phyloP scores from a whole-genome alignment of 1,140 invertebrate species.

The Polyergus mexicanus region DNA sequence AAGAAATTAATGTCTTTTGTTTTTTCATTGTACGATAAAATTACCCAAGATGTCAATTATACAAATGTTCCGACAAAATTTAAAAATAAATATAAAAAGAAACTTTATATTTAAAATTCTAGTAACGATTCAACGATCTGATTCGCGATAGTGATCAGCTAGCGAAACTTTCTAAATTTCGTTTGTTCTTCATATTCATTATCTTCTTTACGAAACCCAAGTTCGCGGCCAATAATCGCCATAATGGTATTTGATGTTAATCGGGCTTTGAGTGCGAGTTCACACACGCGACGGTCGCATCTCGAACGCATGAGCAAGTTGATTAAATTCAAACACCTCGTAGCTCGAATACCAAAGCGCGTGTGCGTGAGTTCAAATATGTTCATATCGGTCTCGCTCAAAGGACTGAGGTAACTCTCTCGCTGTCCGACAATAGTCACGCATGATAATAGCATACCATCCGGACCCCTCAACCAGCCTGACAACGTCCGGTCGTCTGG shows the following conservation, averaged over 20 bases:
- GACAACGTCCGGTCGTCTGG: constrained; percentile 78
- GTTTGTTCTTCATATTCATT: neutral
- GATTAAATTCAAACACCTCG: constrained; percentile 86
- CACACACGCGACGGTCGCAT: constrained; percentile 77
- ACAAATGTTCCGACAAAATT: neutral
- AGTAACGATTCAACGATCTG: neutral
- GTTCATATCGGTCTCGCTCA: constrained; percentile 83
- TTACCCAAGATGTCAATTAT: neutral
- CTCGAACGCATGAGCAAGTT: constrained; percentile 84
- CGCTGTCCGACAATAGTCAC: constrained; percentile 82
- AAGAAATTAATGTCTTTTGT: neutral
- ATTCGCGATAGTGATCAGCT: neutral
- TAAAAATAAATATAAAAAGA: neutral
- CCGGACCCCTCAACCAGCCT: constrained; percentile 71
- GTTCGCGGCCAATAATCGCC: constrained; percentile 46
- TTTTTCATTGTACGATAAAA: neutral
- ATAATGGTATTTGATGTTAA: constrained; percentile 85
- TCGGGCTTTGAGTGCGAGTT: constrained; percentile 83
- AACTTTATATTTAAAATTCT: neutral
- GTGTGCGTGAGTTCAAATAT: constrained; percentile 83
- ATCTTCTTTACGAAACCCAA: neutral
- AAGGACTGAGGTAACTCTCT: constrained; percentile 83
- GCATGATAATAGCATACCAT: constrained; percentile 84
- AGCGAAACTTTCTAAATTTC: neutral
- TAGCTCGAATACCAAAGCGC: constrained; percentile 81